phyloP scores from a whole-genome alignment of 2,888 invertebrate genomes.

The Opisthograptis luteolata region DNA sequence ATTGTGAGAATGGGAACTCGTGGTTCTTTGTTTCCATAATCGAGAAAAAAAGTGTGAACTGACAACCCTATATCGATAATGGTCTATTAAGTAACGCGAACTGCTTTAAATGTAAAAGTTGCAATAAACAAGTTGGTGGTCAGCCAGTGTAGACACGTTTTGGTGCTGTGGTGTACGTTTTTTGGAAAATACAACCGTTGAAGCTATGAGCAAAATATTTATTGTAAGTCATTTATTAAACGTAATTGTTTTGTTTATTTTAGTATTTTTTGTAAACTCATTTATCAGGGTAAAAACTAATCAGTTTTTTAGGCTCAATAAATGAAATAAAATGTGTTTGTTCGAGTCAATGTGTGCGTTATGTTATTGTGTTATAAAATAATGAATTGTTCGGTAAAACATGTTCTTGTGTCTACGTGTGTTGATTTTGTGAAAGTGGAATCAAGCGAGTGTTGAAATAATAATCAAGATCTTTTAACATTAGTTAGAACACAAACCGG shows the following conservation, averaged over 20 bases:
- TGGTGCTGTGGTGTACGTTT: not conserved
- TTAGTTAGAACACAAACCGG: too few species aligned
- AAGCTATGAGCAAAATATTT: constrained; percentile 48
- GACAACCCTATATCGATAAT: constrained; percentile 36
- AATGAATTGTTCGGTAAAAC: too few species aligned
- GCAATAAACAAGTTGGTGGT: constrained; percentile 55
- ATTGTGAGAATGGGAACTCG: too few species aligned
- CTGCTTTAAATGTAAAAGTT: constrained; percentile 75
- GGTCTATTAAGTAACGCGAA: constrained; percentile 50
- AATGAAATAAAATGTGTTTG: too few species aligned
- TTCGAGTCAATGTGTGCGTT: too few species aligned
- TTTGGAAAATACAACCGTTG: not conserved
- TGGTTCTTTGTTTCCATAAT: not conserved
- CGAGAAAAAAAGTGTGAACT: not conserved
- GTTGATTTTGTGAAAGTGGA: constrained; percentile 17
- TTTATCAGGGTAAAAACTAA: too few species aligned
- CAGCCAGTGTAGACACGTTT: constrained; percentile 43
- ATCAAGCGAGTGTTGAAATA: not conserved
- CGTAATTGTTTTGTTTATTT: too few species aligned
- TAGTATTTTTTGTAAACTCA: too few species aligned
- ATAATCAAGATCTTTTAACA: not conserved
- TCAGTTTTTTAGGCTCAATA: too few species aligned
- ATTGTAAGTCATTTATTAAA: constrained; percentile 53
- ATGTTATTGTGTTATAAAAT: too few species aligned
- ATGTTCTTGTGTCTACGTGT: too few species aligned